Evolutionary conservation across 2,797 vertebrate genomes (phyloP), one percentile per base, ranked within the genome.

Genomic region (Lophotriccus pileatus): DNA sequence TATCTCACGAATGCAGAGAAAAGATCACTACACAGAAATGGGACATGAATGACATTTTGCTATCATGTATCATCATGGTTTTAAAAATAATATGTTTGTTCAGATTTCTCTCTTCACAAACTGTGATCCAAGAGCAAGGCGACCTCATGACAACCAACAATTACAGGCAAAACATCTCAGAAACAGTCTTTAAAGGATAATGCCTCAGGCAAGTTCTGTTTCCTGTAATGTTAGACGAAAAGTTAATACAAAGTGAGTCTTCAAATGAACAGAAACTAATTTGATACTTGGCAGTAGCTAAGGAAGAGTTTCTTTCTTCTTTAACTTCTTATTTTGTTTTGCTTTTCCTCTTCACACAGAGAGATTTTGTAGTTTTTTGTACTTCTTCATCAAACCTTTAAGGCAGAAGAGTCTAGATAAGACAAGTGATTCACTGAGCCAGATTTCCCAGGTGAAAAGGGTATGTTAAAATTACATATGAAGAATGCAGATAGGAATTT

Each of bases 241-340:
- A 97, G 96, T 97, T 97, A 97, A 97, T 97, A 97, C 92, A 96
- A 97, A 98, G 91, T 94, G 52, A 91, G 93, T 96, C 95, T 97
- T 97, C 97, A 98, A 95, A 98, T 97, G 97, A 97, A 94, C 62
- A 95, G 97, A 97, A 98, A 97, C 94, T 97, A 97, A 97, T 98
- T 95, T 95, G 95, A 97, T 97, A 94, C 89, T 97, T 97, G 97
- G 96, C 95, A 94, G 84, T 94, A 97, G 84, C 82, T 94, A 87
- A 96, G 87, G 64, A 89, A 88, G 52, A 93, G 91, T 55, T 91
- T 91, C 80, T 92, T 93, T 97, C 94, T 94, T 84, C 82, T 95
- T 76, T 85, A 91, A 91, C 87, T 81, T 97, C 79, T 85, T 46
- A 56, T 90, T 91, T 93, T 68, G 41, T 91, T 90, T 94, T 94